Evolutionary conservation across 2,888 invertebrate species (phyloP), one percentile per base, ranked within the genome.

Genomic region (Agelastica alni): DNA sequence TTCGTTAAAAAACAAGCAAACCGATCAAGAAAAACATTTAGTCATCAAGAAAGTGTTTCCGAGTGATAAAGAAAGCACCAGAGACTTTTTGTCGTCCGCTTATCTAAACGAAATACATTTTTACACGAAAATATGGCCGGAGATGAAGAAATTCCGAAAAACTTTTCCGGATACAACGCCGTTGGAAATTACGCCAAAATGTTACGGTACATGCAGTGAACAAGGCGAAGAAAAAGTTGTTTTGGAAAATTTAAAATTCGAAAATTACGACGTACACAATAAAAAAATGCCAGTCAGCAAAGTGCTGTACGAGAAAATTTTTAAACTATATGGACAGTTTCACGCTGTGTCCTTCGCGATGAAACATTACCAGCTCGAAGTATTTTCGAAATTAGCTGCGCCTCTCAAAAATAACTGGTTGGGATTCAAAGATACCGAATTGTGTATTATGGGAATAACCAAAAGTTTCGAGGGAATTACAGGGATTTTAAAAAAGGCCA

Each of bases 321-420:
- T 65, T 5, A 52, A 59, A 20, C 53, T 52, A 20, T 60, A 66
- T 16, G 69, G 58, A 1, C 51, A 53, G 31, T 63, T 62, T 20
- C 68, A 68, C 37, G 62, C 63, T 4, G 36, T 62, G 28, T 63
- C 63, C 1, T 61, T 61, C 26, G 65, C 59, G 7, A 13, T 34
- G 5, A 34, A 7, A 13, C 34, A 34, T 16, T 14, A 34, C 4
- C 14, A 34, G 34, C 34, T 16, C 1, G 7, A 34, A 9, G 14
- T 2, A 3, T 34, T 14, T 14, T 2, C 13, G 5, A 16, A 14
- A 14, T 16, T 34, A 4, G 9, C 16, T 3, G 9, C 2, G 14
- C 34, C 34, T 34, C 9, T 34, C 2, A 13, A 34, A 13, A 16
- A 34, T 14, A 34, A 16, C 34, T 34, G 26, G 26, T 9, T 26